Base-by-base conservation (phyloP, 2,113 vertebrate species). In the Pelvicachromis taeniatus region DNA sequence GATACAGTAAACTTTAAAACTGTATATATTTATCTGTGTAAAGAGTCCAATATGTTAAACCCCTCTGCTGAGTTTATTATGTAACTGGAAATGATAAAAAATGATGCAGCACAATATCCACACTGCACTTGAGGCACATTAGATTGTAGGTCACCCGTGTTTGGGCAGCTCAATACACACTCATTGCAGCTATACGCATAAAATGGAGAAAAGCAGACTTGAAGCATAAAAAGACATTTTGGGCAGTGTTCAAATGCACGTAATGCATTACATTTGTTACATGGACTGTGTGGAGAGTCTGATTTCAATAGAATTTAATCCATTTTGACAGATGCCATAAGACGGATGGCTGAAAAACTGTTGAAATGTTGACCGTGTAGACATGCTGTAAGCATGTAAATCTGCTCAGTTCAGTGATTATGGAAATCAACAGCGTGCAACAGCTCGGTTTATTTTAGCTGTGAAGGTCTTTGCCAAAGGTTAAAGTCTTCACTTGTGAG, bases 401-500 rank as follows among this genome's bases (percentile, higher is more conserved):
- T 33, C 9, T 75, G 70, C 70, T 33, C 70, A n/a, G 50, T 75
- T 75, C 45, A 5, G 17, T 75, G 45, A 48, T 85, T 58, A 48
- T 70, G 21, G 45, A 65, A 84, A 86, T 73, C 50, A 70, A 33
- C 58, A 19, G 35, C 40, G 53, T 10, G 17, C 35, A 75, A 40
- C 26, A 58, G 13, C 42, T 2, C 0, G 8, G 33, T 10, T 81
- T 29, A 85, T 45, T 86, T 54, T 40, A 82, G 68, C 75, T 35
- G 48, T 26, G 21, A 86, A 88, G 50, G 85, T 55, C 87, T 33
- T 55, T 23, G 31, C 10, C 50, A 87, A 88, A 88, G 82, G 84
- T 65, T 42, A 81, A 29, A 77, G 61, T 90, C 58, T 81, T 59
- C 38, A 40, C 29, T 59, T 50, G 54, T 65, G n/a, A 80, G 23